Conservation (phyloP, 2,113 vertebrate genomes). For the Dicaeum eximium region DNA sequence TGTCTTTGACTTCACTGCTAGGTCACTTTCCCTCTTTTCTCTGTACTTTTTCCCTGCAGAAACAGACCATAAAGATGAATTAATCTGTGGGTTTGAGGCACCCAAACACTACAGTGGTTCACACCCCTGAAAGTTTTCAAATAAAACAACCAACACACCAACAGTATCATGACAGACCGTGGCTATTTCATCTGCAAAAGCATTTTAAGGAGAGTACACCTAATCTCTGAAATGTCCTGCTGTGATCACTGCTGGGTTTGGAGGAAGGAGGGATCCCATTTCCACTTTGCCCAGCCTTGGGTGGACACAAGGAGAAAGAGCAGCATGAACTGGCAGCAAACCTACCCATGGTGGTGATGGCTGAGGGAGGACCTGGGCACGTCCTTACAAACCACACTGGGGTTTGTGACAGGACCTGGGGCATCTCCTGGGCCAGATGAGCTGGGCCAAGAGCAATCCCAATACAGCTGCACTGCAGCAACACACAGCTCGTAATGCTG, state of each 20-base stretch:
- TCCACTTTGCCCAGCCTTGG: background rate
- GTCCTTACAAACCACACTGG: accelerated
- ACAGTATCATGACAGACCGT: background rate
- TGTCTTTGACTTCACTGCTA: background rate
- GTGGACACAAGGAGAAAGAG: background rate
- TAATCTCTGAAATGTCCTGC: background rate
- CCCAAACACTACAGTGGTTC: background rate
- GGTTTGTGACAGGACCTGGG: background rate
- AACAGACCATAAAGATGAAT: background rate
- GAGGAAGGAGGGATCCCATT: background rate
- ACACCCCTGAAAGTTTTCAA: background rate
- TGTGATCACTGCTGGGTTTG: background rate
- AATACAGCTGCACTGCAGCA: background rate
- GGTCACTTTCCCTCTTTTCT: background rate
- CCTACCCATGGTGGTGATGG: accelerated
- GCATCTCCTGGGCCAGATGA: background rate
- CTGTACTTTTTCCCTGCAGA: background rate
- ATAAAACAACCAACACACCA: background rate
- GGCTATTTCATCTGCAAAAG: background rate
- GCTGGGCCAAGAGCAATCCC: background rate
- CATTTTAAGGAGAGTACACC: background rate
- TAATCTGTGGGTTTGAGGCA: background rate
- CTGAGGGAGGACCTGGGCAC: accelerated
- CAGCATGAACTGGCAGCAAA: background rate
- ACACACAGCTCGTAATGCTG: background rate